Evolutionary conservation across 2,797 vertebrate genomes (phyloP).

Genomic region (Poecilia gillii): DNA sequence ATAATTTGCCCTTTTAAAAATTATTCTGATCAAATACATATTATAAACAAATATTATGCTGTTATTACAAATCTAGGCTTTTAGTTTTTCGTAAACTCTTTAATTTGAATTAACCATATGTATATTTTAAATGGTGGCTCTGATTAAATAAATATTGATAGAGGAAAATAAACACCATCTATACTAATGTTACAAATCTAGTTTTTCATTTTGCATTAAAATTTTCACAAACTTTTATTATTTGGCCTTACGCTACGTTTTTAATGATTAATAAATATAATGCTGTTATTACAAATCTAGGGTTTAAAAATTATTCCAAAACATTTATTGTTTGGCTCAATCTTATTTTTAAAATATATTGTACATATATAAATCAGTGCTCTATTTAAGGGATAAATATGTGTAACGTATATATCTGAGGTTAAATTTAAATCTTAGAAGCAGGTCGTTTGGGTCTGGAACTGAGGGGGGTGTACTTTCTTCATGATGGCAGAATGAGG

Average conservation of each 20-base stretch:
- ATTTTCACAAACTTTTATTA: not conserved
- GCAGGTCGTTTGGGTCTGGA: not conserved
- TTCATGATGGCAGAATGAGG: not conserved
- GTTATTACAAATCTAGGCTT: too few species aligned
- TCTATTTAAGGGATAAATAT: not conserved
- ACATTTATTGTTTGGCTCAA: not conserved
- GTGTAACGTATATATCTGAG: not conserved
- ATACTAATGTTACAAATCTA: not conserved
- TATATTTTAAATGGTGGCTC: not conserved
- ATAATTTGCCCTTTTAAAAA: too few species aligned
- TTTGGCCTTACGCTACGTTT: not conserved
- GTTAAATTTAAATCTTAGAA: not conserved
- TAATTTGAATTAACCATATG: too few species aligned
- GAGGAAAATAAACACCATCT: not conserved
- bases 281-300: not conserved
- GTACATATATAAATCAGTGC: not conserved
- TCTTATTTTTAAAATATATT: not conserved
- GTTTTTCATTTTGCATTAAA: not conserved
- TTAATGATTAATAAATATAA: not conserved
- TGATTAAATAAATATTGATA: not conserved
- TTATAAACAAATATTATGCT: too few species aligned
- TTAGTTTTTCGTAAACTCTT: too few species aligned
- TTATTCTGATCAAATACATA: too few species aligned
- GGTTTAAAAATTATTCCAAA: not conserved
- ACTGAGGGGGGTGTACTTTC: not conserved